phyloP scores from a whole-genome alignment of 2,888 invertebrate species.

The Lasioglossum malachurum region DNA sequence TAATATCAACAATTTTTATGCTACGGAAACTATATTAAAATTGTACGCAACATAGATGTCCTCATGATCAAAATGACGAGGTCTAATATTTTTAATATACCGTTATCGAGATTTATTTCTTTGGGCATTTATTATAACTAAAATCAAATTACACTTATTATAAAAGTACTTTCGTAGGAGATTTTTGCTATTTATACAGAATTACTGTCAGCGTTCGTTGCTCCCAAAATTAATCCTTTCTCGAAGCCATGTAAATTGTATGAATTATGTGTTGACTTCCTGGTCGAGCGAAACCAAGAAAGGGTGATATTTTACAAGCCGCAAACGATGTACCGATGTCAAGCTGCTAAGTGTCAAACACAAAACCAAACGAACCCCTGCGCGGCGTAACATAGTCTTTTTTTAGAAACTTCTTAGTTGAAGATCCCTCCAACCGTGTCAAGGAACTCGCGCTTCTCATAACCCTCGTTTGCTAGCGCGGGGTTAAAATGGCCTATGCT shows the following conservation, averaged over 20 bases:
- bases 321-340: not conserved
- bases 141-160: not conserved
- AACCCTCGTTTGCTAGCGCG: constrained; percentile 7
- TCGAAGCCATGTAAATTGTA: not conserved
- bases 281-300: not conserved
- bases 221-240: not conserved
- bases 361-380: constrained; percentile 10
- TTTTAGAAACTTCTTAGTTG: constrained; percentile 21
- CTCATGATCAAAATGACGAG: too few species aligned
- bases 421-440: constrained; percentile 18
- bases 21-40: too few species aligned
- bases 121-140: too few species aligned
- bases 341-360: constrained; percentile 14
- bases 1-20: not conserved
- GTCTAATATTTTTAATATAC: too few species aligned
- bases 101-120: too few species aligned
- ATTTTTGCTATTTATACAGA: not conserved
- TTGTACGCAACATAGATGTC: too few species aligned
- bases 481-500: constrained; percentile 1
- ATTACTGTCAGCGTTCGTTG: not conserved
- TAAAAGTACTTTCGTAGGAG: not conserved
- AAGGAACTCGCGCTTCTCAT: constrained; percentile 13
- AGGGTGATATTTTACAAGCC: not conserved
- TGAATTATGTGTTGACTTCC: not conserved
- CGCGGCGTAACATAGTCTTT: constrained; percentile 9